A percentile compares a stretch with the other conserved stretches of the same genome.
Evolutionary conservation across 2,113 vertebrate genomes (phyloP).

Genomic region (Amphiprion percula): DNA sequence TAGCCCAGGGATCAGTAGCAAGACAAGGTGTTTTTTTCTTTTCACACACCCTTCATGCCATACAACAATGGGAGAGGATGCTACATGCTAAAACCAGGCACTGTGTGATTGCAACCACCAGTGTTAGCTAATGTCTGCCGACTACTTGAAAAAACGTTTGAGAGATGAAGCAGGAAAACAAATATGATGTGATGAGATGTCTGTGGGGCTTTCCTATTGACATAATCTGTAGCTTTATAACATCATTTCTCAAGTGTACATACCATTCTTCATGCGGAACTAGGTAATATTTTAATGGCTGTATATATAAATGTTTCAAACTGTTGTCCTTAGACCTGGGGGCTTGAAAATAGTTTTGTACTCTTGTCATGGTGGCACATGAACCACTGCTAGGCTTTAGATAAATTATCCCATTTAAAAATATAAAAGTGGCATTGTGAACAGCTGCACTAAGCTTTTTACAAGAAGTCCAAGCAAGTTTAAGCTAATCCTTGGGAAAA

Average conservation of each 20-base stretch:
- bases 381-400: slow-evolving; percentile 68
- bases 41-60: no score
- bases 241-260: slow-evolving; percentile 96
- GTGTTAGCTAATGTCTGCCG: no score
- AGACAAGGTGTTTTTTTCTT: no score
- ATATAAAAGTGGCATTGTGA: slow-evolving; percentile 47
- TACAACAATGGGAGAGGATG: no score
- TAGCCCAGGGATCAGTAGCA: no score
- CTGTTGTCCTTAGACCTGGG: slow-evolving; percentile 79
- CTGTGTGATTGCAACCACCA: no score
- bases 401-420: slow-evolving; percentile 53
- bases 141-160: slow-evolving; percentile 75
- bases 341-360: slow-evolving; percentile 81
- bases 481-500: no score
- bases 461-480: slow-evolving; percentile 8
- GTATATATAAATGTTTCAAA: slow-evolving; percentile 89
- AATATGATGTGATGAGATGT: slow-evolving; percentile 64
- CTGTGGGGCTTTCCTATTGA: slow-evolving; percentile 81
- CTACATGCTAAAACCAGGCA: no score
- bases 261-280: slow-evolving; percentile 95
- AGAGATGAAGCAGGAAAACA: slow-evolving; percentile 76
- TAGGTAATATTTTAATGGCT: slow-evolving; percentile 89
- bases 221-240: slow-evolving; percentile 92
- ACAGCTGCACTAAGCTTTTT: slow-evolving; percentile 16
- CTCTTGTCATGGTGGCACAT: slow-evolving; percentile 77